A percentile compares a stretch with the other conserved stretches of the same genome.
Conservation (phyloP, 2,888 invertebrate genomes). For the Odontomyia ornata region DNA sequence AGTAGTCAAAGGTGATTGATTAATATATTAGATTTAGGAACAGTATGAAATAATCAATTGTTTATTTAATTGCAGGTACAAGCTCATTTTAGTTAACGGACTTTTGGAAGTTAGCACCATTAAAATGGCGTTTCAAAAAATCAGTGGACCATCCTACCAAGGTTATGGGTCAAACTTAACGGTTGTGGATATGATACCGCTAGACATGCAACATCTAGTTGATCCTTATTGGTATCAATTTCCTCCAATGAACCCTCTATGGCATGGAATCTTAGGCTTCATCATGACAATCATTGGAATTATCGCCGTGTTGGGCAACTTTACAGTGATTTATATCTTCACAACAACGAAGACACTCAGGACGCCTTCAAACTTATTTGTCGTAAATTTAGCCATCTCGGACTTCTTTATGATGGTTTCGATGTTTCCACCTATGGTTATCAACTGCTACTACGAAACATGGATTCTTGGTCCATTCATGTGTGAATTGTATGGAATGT, state of each 20-base stretch:
- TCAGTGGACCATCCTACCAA: constrained; percentile 7
- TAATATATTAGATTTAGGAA: too few relatives aligned
- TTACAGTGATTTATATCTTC: constrained; percentile 63
- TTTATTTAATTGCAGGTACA: neutral
- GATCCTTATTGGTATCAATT: constrained; percentile 87
- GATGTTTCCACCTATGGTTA: constrained; percentile 72
- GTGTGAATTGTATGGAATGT: constrained; percentile 87
- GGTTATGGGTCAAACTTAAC: constrained; percentile 70
- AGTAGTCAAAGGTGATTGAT: constrained; percentile 1
- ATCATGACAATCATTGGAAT: constrained; percentile 78
- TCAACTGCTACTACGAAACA: constrained; percentile 82
- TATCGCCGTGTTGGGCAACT: constrained; percentile 62
- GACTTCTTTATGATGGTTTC: constrained; percentile 88
- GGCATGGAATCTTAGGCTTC: constrained; percentile 84
- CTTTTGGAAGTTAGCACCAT: neutral
- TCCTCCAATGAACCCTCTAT: constrained; percentile 87
- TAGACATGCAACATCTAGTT: constrained; percentile 74
- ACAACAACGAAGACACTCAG: constrained; percentile 68
- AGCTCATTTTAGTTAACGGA: neutral
- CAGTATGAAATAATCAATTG: neutral
- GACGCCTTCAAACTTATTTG: constrained; percentile 89
- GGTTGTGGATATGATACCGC: constrained; percentile 77
- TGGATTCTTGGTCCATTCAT: constrained; percentile 71
- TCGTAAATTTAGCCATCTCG: constrained; percentile 90
- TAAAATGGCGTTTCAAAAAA: constrained; percentile 13